phyloP scores from a whole-genome alignment of 2,888 invertebrate species.

The Smittia aterrima region DNA sequence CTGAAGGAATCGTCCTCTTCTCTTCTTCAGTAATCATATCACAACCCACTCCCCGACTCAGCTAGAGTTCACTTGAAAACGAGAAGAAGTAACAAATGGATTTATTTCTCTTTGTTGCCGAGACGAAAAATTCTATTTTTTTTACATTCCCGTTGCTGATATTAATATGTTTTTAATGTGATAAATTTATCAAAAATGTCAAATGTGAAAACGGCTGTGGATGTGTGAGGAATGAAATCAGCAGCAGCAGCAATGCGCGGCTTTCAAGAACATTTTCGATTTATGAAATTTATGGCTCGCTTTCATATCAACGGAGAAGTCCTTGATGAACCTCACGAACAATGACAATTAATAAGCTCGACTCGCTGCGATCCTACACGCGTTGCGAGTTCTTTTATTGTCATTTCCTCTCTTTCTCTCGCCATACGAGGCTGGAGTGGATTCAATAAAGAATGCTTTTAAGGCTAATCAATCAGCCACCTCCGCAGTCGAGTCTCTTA shows the following conservation, averaged over 20 bases:
- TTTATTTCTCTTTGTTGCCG: neutral
- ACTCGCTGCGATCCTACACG: neutral
- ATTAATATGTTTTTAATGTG: slow-evolving; percentile 31
- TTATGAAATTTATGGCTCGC: slow-evolving; percentile 3
- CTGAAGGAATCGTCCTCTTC: neutral
- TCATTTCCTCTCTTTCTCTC: slow-evolving; percentile 20
- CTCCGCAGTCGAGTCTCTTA: neutral
- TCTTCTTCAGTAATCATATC: slow-evolving; percentile 17
- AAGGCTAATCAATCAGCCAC: slow-evolving; percentile 23
- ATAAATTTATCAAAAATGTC: slow-evolving; percentile 32
- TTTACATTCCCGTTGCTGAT: slow-evolving; percentile 11
- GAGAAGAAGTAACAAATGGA: slow-evolving; percentile 8
- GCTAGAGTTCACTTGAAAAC: neutral
- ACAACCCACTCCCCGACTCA: slow-evolving; percentile 10
- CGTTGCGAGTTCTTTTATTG: slow-evolving; percentile 9
- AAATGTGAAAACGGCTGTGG: neutral
- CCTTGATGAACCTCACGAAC: neutral
- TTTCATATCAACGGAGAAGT: neutral
- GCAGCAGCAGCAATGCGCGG: neutral
- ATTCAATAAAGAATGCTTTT: slow-evolving; percentile 14
- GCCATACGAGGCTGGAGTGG: neutral
- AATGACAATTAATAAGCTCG: slow-evolving; percentile 21
- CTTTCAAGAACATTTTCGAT: slow-evolving; percentile 1
- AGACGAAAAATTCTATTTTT: neutral
- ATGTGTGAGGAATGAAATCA: slow-evolving; percentile 11